Evolutionary conservation across 2,113 vertebrate genomes (phyloP), one percentile per base, ranked within the genome.

Genomic region (Pavo muticus): DNA sequence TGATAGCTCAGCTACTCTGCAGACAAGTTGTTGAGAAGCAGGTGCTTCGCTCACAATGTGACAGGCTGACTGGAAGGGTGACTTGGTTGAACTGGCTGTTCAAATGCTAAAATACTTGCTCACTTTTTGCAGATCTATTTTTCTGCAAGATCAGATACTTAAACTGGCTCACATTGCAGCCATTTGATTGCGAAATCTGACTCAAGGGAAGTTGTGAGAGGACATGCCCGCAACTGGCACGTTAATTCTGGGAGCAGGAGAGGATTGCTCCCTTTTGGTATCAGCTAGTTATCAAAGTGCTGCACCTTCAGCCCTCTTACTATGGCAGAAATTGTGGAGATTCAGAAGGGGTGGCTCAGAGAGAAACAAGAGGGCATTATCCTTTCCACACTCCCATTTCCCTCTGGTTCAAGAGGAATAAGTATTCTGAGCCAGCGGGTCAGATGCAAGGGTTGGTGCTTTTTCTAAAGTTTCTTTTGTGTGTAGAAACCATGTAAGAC

Each of bases 161-260:
- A 30, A 87, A 87, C 76, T 87, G 92, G 91, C 91, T 96, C 94
- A 93, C 85, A 87, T 91, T 95, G 92, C 84, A 95, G 91, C 92
- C 90, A 29, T 91, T 74, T n/a, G 47, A 92, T 82, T 64, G 88
- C 69, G 29, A 35, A 40, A 35, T 74, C 65, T 44, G 80, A 87
- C 76, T 93, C 21, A 1, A 48, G 45, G 88, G 72, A 90, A 91
- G 69, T 24, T 23, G 69, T 47, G 57, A 83, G 56, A 93, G 76
- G 88, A 71, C 9, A 16, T 44, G 42, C 23, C 44, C 32, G 20
- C 56, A 59, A n/a, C 56, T n/a, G 32, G 56, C 56, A 59, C 11
- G 6, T n/a, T 61, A 0, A 74, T 84, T 69, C 65, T 93, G 61
- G 39, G 65, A 87, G 69, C 10, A 8, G 73, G 69, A 78, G 60